Base-by-base conservation (phyloP, 2,888 invertebrate genomes). In the Cheilosia variabilis region DNA sequence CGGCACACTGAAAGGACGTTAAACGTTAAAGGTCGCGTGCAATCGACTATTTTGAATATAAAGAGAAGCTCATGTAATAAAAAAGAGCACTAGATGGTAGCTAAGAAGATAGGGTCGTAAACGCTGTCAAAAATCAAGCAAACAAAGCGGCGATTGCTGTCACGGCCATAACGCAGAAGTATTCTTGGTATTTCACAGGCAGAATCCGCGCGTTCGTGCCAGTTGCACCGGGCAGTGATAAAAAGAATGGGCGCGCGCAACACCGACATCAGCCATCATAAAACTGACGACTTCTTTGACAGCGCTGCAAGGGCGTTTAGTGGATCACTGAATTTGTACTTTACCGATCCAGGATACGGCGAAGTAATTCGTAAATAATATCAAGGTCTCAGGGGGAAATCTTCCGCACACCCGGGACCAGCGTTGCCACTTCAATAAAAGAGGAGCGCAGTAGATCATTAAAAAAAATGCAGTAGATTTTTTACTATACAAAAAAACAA, bases 1-100 rank as follows among this genome's bases (percentile, higher is more conserved):
- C 2, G 10, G 10, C 4, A 24, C 27, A 19, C 13, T 4, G 24
- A 17, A 71, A 76, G 52, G 63, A 76, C 73, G 58, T 37, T 68
- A 7, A 82, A 82, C 73, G 58, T 37, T 68, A 10, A 82, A 82
- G 77, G 84, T 84, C 84, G 84, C 84, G 84, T 84, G 84, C 53
- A 60, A 43, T 65, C 27, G 19, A 41, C 60, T 71, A 15, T 65
- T 84, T 84, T 75, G 53, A 75, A 75, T 84, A 80, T 76, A 71
- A 84, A 71, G 75, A 68, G 75, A 68, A 60, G 41, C 69, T 63
- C 43, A 17, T 47, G 58, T 60, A 69, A 47, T 58, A 52, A 71
- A 47, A 55, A 15, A 43, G 27, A 53, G 62, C 34, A 47, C 22
- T 27, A 50, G 31, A 53, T 68, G 43, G 83, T 79, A 84, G 79